phyloP scores from a whole-genome alignment of 2,113 vertebrate genomes.

The Ailuropoda melanoleuca region DNA sequence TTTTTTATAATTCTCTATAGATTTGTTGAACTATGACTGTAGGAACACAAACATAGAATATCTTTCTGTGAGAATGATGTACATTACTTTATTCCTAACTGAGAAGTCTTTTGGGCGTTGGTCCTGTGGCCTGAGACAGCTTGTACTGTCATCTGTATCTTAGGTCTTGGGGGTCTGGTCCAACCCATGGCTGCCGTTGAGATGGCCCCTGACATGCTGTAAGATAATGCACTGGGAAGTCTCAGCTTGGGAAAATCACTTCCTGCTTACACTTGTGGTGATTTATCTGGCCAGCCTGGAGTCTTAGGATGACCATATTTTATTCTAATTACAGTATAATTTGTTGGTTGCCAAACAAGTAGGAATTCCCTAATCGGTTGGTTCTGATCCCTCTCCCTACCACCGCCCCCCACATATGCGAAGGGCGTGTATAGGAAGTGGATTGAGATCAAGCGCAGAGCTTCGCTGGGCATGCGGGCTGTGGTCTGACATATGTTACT shows the following conservation, averaged over 20 bases:
- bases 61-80: constrained; percentile 42
- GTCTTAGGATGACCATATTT: neutral
- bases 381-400: neutral
- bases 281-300: neutral
- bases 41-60: neutral
- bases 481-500: neutral
- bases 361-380: neutral
- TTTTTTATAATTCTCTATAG: neutral
- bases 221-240: neutral
- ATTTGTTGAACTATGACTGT: neutral
- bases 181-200: neutral
- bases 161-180: neutral
- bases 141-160: neutral
- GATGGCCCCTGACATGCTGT: neutral
- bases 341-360: neutral
- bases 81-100: neutral
- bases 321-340: neutral
- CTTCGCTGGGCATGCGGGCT: neutral
- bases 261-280: neutral
- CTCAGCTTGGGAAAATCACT: neutral
- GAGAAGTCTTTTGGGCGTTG: neutral
- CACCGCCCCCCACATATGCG: no score
- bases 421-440: neutral
- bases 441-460: neutral
- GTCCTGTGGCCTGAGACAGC: neutral